Base-by-base conservation (phyloP, 2,113 vertebrate genomes). In the Arizona elegans region DNA sequence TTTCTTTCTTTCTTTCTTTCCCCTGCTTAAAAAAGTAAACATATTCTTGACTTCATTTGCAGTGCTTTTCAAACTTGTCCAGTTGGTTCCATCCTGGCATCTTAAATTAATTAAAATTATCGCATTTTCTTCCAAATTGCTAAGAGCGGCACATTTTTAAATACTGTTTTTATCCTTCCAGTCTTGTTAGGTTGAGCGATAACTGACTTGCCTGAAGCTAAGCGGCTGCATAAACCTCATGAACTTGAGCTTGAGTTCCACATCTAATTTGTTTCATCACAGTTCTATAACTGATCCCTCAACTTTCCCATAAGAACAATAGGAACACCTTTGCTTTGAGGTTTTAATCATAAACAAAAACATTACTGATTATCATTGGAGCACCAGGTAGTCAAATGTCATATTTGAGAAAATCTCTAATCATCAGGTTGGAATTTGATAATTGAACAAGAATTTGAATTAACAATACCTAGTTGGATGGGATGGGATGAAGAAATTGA, bases 291-390 rank as follows among this genome's bases (percentile, higher is more conserved):
- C n/a, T 58, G 54, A 89, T 56, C 29, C 56, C 75, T 94, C 54
- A 81, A 52, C 23, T 88, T 93, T 86, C 88, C 86, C 47, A 43
- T 43, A n/a, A 58, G 13, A 12, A 54, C 88, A 59, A 94, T 38
- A 50, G 65, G 75, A 87, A 92, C 92, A 95, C 70, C 26, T 75
- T 94, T 65, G n/a, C 43, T 86, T 52, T 54, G 21, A 13, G 26
- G 23, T 91, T 17, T 47, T 65, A 88, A 88, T 65, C 75, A 88
- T 17, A n/a, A 59, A 85, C 26, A 62, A 85, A 93, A 90, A 33
- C 33, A 81, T 53, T 54, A 91, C 52, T 52, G 55, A 89, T 86
- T 86, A 65, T 90, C 24, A 50, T 47, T 33, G 17, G 52, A 75
- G 52, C 86, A 81, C 47, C 24, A 75, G n/a, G 23, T 75, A 75